Percentiles rank a stretch among this genome's conserved stretches.
Evolutionary conservation across 1,140 invertebrate genomes (phyloP).

Genomic region (Linepithema humile): DNA sequence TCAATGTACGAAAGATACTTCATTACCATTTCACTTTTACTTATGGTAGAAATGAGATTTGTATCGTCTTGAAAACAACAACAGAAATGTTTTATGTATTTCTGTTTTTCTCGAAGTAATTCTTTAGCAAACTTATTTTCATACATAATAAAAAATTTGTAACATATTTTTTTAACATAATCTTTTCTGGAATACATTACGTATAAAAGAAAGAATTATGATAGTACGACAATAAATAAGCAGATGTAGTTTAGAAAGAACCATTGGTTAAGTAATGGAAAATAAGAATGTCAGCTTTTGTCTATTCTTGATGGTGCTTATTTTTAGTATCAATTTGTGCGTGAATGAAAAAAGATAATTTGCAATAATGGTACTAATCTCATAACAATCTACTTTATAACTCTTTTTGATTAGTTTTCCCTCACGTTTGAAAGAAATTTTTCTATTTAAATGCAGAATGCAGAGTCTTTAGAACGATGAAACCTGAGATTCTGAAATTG

Average conservation of each 20-base stretch:
- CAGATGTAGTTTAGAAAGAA: background rate
- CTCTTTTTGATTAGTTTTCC: background rate
- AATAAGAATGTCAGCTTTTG: background rate
- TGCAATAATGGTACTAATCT: background rate
- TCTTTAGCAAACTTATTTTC: background rate
- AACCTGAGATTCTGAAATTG: slow-evolving; percentile 32
- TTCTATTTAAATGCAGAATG: background rate
- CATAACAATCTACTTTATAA: background rate
- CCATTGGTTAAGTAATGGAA: background rate
- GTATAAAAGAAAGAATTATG: background rate
- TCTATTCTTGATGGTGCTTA: background rate
- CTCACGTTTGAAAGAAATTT: background rate
- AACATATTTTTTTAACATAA: background rate
- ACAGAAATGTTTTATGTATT: background rate
- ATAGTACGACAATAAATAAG: background rate
- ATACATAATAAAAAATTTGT: background rate
- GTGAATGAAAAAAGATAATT: background rate
- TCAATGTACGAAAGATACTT: slow-evolving; percentile 22
- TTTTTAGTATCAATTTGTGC: background rate
- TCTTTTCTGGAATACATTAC: background rate
- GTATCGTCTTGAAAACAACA: background rate
- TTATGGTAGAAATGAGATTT: slow-evolving; percentile 8
- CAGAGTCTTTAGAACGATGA: background rate
- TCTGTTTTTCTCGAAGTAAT: background rate
- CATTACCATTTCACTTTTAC: slow-evolving; percentile 15